These are phyloP conservation scores for Tachina fera DNA, from an alignment of 2,888 invertebrate genomes.

Conservation along the genomic window DNA sequence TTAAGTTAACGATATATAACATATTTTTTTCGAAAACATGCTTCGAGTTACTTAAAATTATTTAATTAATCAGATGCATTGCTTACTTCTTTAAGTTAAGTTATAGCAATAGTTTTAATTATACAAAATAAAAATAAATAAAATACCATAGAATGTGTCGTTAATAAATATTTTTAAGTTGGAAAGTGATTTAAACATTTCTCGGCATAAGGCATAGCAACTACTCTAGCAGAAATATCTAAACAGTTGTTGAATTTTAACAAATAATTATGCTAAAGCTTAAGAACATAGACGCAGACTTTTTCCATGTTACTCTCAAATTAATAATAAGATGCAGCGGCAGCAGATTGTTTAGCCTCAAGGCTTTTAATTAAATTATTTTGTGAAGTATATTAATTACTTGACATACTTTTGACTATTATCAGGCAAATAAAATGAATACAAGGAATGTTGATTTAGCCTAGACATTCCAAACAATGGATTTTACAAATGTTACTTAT, in stretches of 20 bases:
- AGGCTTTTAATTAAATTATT: constrained; percentile 66
- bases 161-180: constrained; percentile 9
- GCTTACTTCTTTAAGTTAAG: not conserved
- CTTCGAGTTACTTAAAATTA: too few species aligned
- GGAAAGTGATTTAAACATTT: constrained; percentile 28
- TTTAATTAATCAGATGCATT: not conserved
- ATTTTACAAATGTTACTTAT: constrained; percentile 29
- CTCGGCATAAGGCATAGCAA: not conserved
- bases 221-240: constrained; percentile 12
- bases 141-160: not conserved
- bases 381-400: constrained; percentile 67
- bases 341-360: constrained; percentile 16
- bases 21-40: too few species aligned
- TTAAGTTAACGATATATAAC: too few species aligned
- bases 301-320: not conserved
- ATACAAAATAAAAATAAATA: not conserved
- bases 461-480: constrained; percentile 16
- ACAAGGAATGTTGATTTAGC: constrained; percentile 42
- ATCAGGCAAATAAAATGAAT: not conserved
- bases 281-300: not conserved
- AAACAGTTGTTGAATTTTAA: constrained; percentile 21
- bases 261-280: not conserved
- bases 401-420: constrained; percentile 56
- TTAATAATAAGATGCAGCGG: constrained; percentile 19
- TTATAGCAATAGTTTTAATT: constrained; percentile 4